A percentile compares a stretch with the other conserved stretches of the same genome.
Evolutionary conservation across 2,888 invertebrate species (phyloP).

Genomic region (Podotricha telesiphe): DNA sequence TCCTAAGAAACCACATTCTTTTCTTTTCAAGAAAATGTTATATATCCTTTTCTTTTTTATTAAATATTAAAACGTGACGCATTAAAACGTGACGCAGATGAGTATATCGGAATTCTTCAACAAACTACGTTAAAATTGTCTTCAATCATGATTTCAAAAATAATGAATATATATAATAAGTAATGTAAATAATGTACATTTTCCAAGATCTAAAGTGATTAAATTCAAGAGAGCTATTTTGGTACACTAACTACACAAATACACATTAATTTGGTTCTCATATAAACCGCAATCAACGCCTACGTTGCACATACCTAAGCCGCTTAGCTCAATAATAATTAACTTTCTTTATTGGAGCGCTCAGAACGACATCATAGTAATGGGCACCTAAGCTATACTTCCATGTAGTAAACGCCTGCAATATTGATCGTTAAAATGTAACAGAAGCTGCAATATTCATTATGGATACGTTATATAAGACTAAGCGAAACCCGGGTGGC

Average conservation of each 20-base stretch:
- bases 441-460: slow-evolving; percentile 1
- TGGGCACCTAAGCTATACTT: slow-evolving; percentile 6
- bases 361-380: slow-evolving; percentile 21
- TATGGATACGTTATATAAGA: neutral
- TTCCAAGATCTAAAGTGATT: neutral
- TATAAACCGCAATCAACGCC: slow-evolving; percentile 25
- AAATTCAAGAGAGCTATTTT: neutral
- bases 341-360: slow-evolving; percentile 31
- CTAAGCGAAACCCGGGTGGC: too few relatives aligned
- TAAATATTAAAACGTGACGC: too few relatives aligned
- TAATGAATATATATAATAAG: too few relatives aligned
- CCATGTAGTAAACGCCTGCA: slow-evolving; percentile 17
- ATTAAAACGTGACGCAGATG: too few relatives aligned
- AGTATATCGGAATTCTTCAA: too few relatives aligned
- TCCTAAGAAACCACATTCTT: too few relatives aligned
- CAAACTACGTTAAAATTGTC: too few relatives aligned
- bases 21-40: too few relatives aligned
- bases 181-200: too few relatives aligned
- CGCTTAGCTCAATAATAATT: slow-evolving; percentile 31
- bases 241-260: neutral
- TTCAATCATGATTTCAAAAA: too few relatives aligned
- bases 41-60: too few relatives aligned
- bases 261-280: slow-evolving; percentile 6
- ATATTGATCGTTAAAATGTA: slow-evolving; percentile 18
- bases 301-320: slow-evolving; percentile 31